Conservation (phyloP, 2,797 vertebrate species). For the Gallinago stenura region DNA sequence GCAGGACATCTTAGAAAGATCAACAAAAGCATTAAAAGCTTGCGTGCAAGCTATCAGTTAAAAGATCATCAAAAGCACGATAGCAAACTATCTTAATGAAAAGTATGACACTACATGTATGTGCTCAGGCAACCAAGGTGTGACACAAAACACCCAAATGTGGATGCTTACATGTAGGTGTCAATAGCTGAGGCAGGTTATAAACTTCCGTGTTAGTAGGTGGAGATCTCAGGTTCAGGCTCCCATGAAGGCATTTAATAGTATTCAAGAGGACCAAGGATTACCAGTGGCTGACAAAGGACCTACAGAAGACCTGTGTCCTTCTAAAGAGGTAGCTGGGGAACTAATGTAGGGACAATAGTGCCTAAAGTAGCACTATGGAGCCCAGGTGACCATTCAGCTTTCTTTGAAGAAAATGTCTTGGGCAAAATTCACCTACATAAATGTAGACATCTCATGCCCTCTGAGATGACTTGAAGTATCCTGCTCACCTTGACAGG, state of each 20-base stretch:
- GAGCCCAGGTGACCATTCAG: background rate
- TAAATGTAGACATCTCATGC: rapidly evolving
- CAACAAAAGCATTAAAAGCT: background rate
- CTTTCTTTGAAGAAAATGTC: background rate
- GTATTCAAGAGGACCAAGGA: background rate
- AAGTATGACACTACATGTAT: background rate
- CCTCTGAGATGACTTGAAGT: background rate
- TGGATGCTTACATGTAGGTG: background rate
- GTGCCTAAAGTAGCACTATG: background rate
- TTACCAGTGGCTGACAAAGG: background rate
- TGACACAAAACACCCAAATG: background rate
- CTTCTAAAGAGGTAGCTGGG: background rate
- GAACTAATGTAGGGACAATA: background rate
- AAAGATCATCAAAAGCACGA: background rate
- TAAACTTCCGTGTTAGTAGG: background rate
- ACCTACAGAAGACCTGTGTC: background rate
- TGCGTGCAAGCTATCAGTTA: background rate
- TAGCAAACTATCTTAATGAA: background rate
- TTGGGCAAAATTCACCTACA: background rate
- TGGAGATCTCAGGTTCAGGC: background rate
- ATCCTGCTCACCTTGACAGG: too few relatives aligned
- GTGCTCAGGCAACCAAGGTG: background rate
- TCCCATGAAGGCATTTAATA: background rate
- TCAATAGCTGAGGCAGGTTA: background rate
- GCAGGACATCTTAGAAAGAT: background rate